Conservation (phyloP, 2,888 invertebrate species). For the Incurvaria masculella region DNA sequence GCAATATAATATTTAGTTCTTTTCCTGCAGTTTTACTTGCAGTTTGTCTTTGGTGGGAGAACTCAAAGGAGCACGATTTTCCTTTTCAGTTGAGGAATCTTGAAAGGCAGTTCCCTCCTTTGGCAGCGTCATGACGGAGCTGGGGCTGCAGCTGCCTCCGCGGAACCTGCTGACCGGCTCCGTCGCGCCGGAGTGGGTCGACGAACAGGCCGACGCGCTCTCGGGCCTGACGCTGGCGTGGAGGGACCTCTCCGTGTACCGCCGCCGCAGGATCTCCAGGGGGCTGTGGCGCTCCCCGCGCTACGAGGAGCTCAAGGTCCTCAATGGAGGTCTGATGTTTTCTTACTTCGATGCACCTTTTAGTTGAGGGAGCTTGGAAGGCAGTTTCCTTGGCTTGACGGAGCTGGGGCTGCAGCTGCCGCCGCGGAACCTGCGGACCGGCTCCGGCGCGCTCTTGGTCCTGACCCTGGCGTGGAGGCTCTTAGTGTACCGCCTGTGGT, state of each 20-base stretch:
- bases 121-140: constrained; percentile 38
- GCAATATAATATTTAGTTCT: no score
- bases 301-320: constrained; percentile 49
- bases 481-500: constrained; percentile 51
- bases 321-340: constrained; percentile 61
- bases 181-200: constrained; percentile 38
- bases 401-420: constrained; percentile 31
- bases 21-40: no score
- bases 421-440: constrained; percentile 44
- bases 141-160: constrained; percentile 33
- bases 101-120: no score
- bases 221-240: constrained; percentile 48
- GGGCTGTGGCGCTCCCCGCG: constrained; percentile 48
- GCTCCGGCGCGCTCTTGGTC: constrained; percentile 28
- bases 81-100: no score
- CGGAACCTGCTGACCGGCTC: constrained; percentile 45
- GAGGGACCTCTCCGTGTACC: constrained; percentile 52
- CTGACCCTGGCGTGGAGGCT: constrained; percentile 53
- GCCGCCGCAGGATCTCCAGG: constrained; percentile 42
- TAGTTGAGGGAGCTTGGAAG: no score
- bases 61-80: no score
- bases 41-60: no score
- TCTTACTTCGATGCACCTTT: no score
- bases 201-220: constrained; percentile 10
- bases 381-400: no score